Percentiles rank a stretch among this genome's conserved stretches.
Conservation (phyloP, 2,797 vertebrate species). For the Xerus rutilus region DNA sequence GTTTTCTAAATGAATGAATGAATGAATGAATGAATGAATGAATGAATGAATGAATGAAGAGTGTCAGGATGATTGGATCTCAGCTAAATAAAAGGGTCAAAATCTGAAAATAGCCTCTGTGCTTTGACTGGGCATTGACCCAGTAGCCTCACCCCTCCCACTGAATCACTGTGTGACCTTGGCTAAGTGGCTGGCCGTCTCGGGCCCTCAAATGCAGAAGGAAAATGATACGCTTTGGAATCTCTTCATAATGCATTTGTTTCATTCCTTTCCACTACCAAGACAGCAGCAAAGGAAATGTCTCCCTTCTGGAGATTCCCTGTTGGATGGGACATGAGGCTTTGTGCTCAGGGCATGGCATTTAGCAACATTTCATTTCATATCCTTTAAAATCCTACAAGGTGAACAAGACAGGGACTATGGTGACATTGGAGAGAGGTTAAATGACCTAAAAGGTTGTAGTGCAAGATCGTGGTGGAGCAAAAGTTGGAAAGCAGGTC, state of each 20-base stretch:
- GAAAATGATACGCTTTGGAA: conserved; percentile 1
- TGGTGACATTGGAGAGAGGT: not conserved
- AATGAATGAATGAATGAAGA: not conserved
- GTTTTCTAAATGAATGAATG: not conserved
- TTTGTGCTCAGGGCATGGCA: not conserved
- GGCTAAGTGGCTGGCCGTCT: not conserved
- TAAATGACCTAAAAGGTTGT: not conserved
- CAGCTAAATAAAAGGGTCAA: not conserved
- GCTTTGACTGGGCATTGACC: not conserved
- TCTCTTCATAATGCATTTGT: not conserved
- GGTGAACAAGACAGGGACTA: not conserved
- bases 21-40: not conserved
- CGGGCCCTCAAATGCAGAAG: not conserved
- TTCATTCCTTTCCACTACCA: not conserved
- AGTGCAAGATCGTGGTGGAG: not conserved
- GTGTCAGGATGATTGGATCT: not conserved
- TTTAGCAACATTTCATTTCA: not conserved
- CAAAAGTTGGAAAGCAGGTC: not conserved
- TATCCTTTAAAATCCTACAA: not conserved
- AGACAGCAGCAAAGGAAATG: conserved; percentile 15
- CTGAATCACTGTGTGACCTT: not conserved
- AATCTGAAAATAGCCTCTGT: not conserved
- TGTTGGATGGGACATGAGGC: not conserved
- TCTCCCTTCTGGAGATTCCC: conserved; percentile 33
- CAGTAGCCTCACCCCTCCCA: not conserved